Base-by-base conservation (phyloP, 2,888 invertebrate genomes). In the Herminia tarsipennalis region DNA sequence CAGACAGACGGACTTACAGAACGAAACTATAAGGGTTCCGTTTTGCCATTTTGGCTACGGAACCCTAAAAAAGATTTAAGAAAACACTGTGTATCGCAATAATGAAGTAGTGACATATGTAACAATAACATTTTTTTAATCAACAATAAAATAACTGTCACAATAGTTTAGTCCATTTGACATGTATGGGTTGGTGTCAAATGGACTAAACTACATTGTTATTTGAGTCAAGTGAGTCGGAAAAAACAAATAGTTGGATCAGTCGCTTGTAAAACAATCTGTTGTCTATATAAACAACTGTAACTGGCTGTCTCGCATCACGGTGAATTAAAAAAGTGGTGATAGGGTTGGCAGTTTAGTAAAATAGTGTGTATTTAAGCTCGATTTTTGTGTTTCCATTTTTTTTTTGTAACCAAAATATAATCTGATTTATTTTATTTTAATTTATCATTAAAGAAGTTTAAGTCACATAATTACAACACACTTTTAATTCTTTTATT, bases 221-320 rank as follows among this genome's bases (percentile, higher is more conserved):
- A 2, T 21, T 9, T 28, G 16, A 8, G n/a, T 6, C 25, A 6
- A 28, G 41, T 54, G 55, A 50, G 34, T 48, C 62, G 62, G 68
- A 44, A 66, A 66, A 58, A 49, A 52, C 47, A 53, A 57, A 56
- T 64, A 57, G 58, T 53, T 20, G 43, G 59, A 60, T 51, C 59
- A 55, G 55, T 51, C 52, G 48, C 45, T 53, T 60, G 75, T 78
- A 70, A 80, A 79, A 75, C 83, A 85, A 82, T 83, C 78, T 83
- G 82, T 76, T 77, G 76, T 76, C 66, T 68, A 73, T 77, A 83
- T 76, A 81, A 77, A 81, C 79, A 76, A 65, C 72, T 71, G 78
- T 77, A 64, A 75, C 69, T 64, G 62, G 43, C 63, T 61, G 60
- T 53, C 68, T 66, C 65, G 57, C 60, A 50, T 57, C 39, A 54